These are phyloP conservation scores for Drosophila tani DNA, from an alignment of 1,140 invertebrate genomes.

Conservation along the genomic window DNA sequence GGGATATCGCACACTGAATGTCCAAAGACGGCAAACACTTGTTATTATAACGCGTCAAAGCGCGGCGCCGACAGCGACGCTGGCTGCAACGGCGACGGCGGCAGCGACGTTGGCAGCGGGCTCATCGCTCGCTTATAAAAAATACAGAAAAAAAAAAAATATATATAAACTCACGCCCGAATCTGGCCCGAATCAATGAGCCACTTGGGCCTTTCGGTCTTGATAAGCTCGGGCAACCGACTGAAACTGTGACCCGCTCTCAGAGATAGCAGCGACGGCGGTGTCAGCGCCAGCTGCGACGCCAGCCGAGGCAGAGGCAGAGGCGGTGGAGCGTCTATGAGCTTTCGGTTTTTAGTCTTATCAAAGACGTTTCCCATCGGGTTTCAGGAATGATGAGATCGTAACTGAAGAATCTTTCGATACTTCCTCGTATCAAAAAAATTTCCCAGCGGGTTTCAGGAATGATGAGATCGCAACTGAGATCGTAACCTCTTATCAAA, in stretches of 20 bases:
- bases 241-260: conserved; percentile 25
- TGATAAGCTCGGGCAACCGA: conserved; percentile 36
- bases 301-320: conserved; percentile 14
- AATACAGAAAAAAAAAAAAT: background rate
- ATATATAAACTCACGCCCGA: conserved; percentile 20
- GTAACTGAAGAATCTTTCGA: background rate
- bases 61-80: conserved; percentile 56
- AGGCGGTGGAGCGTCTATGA: conserved; percentile 31
- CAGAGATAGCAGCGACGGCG: conserved; percentile 23
- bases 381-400: conserved; percentile 8
- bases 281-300: conserved; percentile 19
- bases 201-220: conserved; percentile 41
- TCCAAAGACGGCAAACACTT: conserved; percentile 81
- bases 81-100: conserved; percentile 8
- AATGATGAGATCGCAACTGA: no score
- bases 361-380: conserved; percentile 13
- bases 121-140: conserved; percentile 33
- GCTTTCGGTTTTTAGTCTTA: conserved; percentile 36
- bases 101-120: conserved; percentile 18
- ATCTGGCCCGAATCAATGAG: conserved; percentile 57
- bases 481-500: no score
- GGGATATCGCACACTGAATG: conserved; percentile 84
- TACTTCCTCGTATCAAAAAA: no score
- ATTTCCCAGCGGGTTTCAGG: no score
- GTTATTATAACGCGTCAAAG: conserved; percentile 84